A percentile compares a stretch with the other conserved stretches of the same genome.
These are phyloP conservation scores for Mamestra configurata DNA, from an alignment of 1,140 invertebrate genomes.

Conservation along the genomic window DNA sequence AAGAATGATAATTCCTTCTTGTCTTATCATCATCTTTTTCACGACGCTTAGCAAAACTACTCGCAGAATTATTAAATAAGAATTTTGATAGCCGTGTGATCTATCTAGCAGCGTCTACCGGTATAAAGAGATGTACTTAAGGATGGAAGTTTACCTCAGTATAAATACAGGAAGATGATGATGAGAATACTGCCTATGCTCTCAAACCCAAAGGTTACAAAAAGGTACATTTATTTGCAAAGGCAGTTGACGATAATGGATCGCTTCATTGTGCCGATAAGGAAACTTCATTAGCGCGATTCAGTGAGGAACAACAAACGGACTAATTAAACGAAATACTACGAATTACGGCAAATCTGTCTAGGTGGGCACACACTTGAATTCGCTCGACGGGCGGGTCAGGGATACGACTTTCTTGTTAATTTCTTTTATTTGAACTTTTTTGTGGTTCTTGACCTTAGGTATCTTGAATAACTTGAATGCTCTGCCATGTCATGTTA, in stretches of 20 bases:
- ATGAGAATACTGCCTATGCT: not conserved
- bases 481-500: too few relatives aligned
- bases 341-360: slow-evolving; percentile 16
- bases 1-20: too few relatives aligned
- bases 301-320: slow-evolving; percentile 32
- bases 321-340: slow-evolving; percentile 33
- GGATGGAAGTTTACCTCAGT: too few relatives aligned
- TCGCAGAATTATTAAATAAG: too few relatives aligned
- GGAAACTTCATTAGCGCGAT: slow-evolving; percentile 36
- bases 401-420: not conserved
- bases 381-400: not conserved
- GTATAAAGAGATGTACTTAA: too few relatives aligned
- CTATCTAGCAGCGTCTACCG: too few relatives aligned
- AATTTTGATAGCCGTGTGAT: too few relatives aligned
- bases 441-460: too few relatives aligned
- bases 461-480: too few relatives aligned
- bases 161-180: not conserved
- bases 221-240: not conserved
- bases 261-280: slow-evolving; percentile 20
- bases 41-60: too few relatives aligned
- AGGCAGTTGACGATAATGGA: slow-evolving; percentile 25
- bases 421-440: not conserved
- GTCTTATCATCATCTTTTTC: too few relatives aligned
- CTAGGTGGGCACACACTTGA: slow-evolving; percentile 11
- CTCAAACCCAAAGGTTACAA: not conserved